phyloP scores from a whole-genome alignment of 2,888 invertebrate species.

The Elysia crispata region DNA sequence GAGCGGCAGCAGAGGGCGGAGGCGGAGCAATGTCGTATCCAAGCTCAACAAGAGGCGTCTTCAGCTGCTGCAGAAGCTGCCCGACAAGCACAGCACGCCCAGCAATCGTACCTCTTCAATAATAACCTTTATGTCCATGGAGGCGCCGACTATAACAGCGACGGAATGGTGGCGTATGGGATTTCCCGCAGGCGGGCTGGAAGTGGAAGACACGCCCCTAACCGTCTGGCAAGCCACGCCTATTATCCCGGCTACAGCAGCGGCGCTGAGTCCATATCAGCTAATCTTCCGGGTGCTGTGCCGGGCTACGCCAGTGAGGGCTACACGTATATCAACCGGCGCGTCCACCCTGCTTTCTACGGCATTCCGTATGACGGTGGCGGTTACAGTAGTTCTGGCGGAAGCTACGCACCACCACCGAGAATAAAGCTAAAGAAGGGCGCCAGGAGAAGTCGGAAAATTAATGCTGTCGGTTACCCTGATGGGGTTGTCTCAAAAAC shows the following conservation, averaged over 20 bases:
- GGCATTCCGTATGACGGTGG: neutral
- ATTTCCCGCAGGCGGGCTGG: too few species aligned
- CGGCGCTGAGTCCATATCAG: too few species aligned
- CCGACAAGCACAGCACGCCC: neutral
- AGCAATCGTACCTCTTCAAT: slow-evolving; percentile 18
- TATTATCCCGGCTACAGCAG: too few species aligned
- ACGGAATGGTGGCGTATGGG: slow-evolving; percentile 39
- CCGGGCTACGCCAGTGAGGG: slow-evolving; percentile 41
- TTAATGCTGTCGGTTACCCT: neutral
- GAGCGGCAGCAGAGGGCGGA: slow-evolving; percentile 46
- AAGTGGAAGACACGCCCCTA: too few species aligned
- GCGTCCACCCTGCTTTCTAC: neutral
- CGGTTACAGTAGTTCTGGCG: neutral
- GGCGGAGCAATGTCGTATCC: slow-evolving; percentile 30
- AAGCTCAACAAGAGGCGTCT: neutral
- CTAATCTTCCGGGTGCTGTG: slow-evolving; percentile 5
- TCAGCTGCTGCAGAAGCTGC: slow-evolving; percentile 6
- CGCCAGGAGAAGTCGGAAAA: neutral
- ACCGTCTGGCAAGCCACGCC: too few species aligned
- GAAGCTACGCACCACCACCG: neutral
- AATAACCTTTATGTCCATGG: slow-evolving; percentile 47
- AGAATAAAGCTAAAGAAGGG: neutral
- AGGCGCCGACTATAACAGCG: slow-evolving; percentile 41
- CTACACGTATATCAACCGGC: slow-evolving; percentile 14
- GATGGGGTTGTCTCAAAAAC: neutral